Evolutionary conservation across 2,797 vertebrate genomes (phyloP).

Genomic region (Halcyon leucocephala): DNA sequence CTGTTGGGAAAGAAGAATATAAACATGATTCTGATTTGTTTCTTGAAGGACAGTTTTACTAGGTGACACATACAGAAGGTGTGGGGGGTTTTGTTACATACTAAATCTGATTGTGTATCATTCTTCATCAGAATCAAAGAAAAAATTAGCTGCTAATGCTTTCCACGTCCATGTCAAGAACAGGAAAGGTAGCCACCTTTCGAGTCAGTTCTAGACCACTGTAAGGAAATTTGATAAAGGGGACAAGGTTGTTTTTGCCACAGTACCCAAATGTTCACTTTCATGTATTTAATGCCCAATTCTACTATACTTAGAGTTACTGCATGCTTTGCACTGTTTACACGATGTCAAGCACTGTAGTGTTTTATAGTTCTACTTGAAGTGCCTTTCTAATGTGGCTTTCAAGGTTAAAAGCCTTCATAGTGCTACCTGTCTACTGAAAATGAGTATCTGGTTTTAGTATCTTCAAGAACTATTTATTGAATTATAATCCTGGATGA

Average conservation of each 20-base stretch:
- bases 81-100: background rate
- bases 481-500: background rate
- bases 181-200: background rate
- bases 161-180: background rate
- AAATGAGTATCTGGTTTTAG: background rate
- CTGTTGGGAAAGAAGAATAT: background rate
- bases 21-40: background rate
- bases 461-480: background rate
- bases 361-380: background rate
- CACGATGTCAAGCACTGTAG: background rate
- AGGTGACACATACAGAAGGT: background rate
- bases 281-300: background rate
- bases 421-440: background rate
- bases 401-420: background rate
- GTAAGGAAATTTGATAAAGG: background rate
- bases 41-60: background rate
- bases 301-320: background rate
- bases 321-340: rapidly evolving
- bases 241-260: background rate
- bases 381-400: background rate
- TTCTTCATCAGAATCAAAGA: background rate
- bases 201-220: background rate
- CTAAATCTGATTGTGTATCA: background rate
- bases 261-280: background rate
- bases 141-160: background rate